A percentile compares a stretch with the other conserved stretches of the same genome.
These are phyloP conservation scores for Oryzias dopingdopingensis DNA, from an alignment of 2,797 vertebrate genomes.

Conservation along the genomic window DNA sequence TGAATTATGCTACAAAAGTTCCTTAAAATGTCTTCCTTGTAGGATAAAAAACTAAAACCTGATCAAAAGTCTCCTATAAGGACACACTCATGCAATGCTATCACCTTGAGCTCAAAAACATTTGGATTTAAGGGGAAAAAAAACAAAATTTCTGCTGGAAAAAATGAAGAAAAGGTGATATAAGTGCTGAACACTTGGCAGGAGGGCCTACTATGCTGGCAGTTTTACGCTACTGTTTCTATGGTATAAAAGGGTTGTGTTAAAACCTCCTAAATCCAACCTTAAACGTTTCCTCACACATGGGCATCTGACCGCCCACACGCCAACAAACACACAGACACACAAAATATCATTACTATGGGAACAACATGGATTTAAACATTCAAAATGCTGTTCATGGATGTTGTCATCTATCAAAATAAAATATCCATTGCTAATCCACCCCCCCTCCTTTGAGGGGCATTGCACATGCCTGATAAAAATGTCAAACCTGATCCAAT, in stretches of 20 bases:
- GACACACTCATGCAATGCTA: slow-evolving; percentile 27
- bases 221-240: slow-evolving; percentile 65
- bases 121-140: slow-evolving; percentile 33
- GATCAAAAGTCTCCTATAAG: slow-evolving; percentile 31
- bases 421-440: slow-evolving; percentile 74
- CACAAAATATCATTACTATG: slow-evolving; percentile 73
- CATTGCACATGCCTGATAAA: slow-evolving; percentile 76
- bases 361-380: slow-evolving; percentile 73
- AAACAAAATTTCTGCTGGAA: slow-evolving; percentile 38
- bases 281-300: slow-evolving; percentile 78
- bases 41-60: slow-evolving; percentile 11
- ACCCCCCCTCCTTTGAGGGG: slow-evolving; percentile 63
- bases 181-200: slow-evolving; percentile 64
- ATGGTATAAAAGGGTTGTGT: slow-evolving; percentile 68
- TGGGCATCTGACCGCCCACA: slow-evolving; percentile 75
- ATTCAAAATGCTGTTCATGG: slow-evolving; percentile 66
- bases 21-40: not conserved
- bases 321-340: slow-evolving; percentile 50
- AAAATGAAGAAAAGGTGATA: slow-evolving; percentile 58
- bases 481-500: slow-evolving; percentile 76
- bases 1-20: slow-evolving; percentile 7
- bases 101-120: slow-evolving; percentile 19
- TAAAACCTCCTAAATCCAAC: slow-evolving; percentile 71
- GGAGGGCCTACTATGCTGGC: slow-evolving; percentile 53
- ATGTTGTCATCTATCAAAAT: slow-evolving; percentile 76